Base-by-base conservation (phyloP, 2,797 vertebrate genomes). In the Enteromius treurensis region DNA sequence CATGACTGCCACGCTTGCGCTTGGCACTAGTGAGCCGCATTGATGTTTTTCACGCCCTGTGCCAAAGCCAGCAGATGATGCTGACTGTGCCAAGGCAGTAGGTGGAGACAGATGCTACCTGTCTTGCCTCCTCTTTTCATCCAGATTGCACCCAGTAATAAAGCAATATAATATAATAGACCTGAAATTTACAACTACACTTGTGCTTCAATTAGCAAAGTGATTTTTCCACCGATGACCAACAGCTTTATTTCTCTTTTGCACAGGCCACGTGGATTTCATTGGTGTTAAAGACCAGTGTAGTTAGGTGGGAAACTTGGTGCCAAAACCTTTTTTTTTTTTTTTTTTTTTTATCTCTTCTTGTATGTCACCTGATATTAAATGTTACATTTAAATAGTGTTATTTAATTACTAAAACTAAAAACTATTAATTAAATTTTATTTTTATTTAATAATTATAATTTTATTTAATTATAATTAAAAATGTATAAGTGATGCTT, bases 41-140 rank as follows among this genome's bases (percentile, higher is more conserved):
- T 95, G 95, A 95, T 93, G 94, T 93, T 92, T 89, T 93, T 94
- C 93, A 92, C 93, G 92, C 90, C 92, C 89, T 87, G 92, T 94
- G 95, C 94, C 95, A 95, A 92, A 92, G 92, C 91, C 93, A 92
- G 92, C 94, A 95, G 94, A 95, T 93, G 93, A 94, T 91, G 91
- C 92, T 89, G 90, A 88, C 76, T 86, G 93, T 95, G 95, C 94
- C 95, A 95, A 95, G 90, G 93, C 94, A 91, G 93, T 93, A 94
- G 94, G 93, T 93, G 92, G 93, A 93, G 93, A 94, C 95, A 95
- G 95, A 95, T 95, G 95, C 94, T 95, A 95, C 94, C 94, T 95
- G 94, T 95, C 94, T 92, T 86, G 89, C 86, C 75, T 71, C 88
- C 88, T 92, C 91, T 90, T 92, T 92, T 73, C 90, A 92, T 93